These are phyloP conservation scores for Phenacoccus solenopsis DNA, from an alignment of 1,140 invertebrate species.

Conservation along the genomic window DNA sequence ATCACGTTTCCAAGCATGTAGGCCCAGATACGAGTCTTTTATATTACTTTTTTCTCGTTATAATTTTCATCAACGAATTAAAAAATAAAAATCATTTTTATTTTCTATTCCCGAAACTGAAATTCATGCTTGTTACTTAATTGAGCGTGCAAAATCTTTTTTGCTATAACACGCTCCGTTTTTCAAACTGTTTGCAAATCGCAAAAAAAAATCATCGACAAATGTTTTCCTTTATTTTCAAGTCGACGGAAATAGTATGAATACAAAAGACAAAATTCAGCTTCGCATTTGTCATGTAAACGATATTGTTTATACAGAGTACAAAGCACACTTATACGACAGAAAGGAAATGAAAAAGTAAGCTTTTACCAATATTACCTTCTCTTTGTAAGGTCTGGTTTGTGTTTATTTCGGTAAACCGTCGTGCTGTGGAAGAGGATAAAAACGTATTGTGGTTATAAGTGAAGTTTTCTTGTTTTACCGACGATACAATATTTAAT, in stretches of 20 bases:
- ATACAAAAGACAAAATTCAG: not conserved
- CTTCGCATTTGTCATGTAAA: not conserved
- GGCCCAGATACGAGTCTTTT: no score
- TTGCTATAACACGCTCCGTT: no score
- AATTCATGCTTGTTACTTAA: not conserved
- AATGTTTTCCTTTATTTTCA: not conserved
- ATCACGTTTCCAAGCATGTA: no score
- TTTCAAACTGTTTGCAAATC: no score
- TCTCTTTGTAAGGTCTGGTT: constrained; percentile 10
- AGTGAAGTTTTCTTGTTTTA: not conserved
- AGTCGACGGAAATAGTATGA: not conserved
- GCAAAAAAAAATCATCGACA: not conserved
- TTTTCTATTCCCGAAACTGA: no score
- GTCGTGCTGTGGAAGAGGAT: not conserved
- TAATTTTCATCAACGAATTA: no score
- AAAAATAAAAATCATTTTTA: no score
- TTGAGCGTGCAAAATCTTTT: not conserved
- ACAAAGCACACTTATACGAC: not conserved
- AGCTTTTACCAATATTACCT: constrained; percentile 15
- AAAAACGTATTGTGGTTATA: not conserved
- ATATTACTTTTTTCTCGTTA: no score
- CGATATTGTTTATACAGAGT: not conserved
- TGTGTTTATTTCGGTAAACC: constrained; percentile 9
- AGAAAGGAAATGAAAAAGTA: constrained; percentile 16
- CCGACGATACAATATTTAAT: not conserved